These are phyloP conservation scores for Oncorhynchus clarkii DNA, from an alignment of 2,113 vertebrate species.

Conservation along the genomic window DNA sequence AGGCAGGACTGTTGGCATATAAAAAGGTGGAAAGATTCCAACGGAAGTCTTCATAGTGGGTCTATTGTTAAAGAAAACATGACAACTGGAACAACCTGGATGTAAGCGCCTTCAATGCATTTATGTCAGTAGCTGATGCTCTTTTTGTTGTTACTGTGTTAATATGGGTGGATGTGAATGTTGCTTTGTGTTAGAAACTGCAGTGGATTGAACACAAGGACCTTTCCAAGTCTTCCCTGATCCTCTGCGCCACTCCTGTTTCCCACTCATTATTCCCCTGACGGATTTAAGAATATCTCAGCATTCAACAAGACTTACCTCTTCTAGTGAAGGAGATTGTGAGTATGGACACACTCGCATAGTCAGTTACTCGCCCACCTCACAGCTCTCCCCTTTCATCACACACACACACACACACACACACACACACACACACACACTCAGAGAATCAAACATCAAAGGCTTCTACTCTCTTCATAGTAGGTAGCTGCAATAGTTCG, in stretches of 20 bases:
- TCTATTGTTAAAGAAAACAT: not conserved
- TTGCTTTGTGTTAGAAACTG: not conserved
- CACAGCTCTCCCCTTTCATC: not conserved
- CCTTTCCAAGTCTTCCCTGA: conserved; percentile 3
- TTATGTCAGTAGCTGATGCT: not conserved
- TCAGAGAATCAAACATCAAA: not conserved
- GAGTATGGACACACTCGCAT: not conserved
- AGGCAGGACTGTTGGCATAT: too few species aligned
- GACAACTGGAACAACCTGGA: not conserved
- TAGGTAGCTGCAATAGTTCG: not conserved
- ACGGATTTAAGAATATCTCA: conserved; percentile 30
- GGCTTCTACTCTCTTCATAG: not conserved
- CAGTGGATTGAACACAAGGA: not conserved
- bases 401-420: not conserved
- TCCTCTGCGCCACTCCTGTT: conserved; percentile 16
- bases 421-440: not conserved
- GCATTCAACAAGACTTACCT: not conserved
- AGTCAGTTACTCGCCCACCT: not conserved
- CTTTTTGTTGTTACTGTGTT: too few species aligned
- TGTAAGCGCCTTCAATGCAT: not conserved
- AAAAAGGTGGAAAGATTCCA: not conserved
- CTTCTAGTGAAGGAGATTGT: not conserved
- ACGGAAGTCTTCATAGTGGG: not conserved
- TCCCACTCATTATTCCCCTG: conserved; percentile 38
- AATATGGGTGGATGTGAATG: not conserved